Conservation (phyloP, 2,113 vertebrate genomes). For the Potamarius usumacintae region DNA sequence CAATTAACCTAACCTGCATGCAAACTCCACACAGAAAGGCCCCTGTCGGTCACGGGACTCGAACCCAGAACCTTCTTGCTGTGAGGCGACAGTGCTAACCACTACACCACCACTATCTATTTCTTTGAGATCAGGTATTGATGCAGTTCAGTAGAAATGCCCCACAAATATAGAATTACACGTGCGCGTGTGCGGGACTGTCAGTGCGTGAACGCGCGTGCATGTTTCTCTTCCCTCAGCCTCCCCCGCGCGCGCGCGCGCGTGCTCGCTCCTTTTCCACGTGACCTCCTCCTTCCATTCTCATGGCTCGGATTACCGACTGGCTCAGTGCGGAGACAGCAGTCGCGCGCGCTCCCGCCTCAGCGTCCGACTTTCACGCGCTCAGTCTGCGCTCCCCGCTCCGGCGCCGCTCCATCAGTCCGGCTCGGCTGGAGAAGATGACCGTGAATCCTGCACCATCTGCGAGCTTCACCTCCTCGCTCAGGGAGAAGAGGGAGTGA, state of each 20-base stretch:
- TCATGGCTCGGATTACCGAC: conserved; percentile 57
- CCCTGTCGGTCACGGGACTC: too few relatives aligned
- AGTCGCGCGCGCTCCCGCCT: conserved; percentile 26
- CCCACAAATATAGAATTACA: background rate
- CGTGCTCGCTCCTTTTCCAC: conserved; percentile 45
- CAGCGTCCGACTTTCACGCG: conserved; percentile 16
- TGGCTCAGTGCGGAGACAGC: conserved; percentile 27
- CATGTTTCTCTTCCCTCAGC: conserved; percentile 17
- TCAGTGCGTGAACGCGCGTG: background rate
- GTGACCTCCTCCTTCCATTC: conserved; percentile 59
- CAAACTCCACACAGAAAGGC: too few relatives aligned
- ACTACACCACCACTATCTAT: too few relatives aligned
- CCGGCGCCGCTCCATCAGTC: conserved; percentile 34
- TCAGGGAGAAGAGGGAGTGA: conserved; percentile 49
- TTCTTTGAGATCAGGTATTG: too few relatives aligned
- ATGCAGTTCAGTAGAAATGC: background rate
- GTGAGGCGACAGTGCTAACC: too few relatives aligned
- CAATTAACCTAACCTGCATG: too few relatives aligned
- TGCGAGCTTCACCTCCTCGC: conserved; percentile 49
- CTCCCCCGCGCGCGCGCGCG: conserved; percentile 28
- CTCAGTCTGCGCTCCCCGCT: conserved; percentile 27
- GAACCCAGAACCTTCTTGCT: too few relatives aligned
- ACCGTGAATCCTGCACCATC: conserved; percentile 45
- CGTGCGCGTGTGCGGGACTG: background rate
- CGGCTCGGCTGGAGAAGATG: conserved; percentile 49